A percentile compares a stretch with the other conserved stretches of the same genome.
These are phyloP conservation scores for Cranoglanis bouderius DNA, from an alignment of 2,113 vertebrate genomes.

Conservation along the genomic window DNA sequence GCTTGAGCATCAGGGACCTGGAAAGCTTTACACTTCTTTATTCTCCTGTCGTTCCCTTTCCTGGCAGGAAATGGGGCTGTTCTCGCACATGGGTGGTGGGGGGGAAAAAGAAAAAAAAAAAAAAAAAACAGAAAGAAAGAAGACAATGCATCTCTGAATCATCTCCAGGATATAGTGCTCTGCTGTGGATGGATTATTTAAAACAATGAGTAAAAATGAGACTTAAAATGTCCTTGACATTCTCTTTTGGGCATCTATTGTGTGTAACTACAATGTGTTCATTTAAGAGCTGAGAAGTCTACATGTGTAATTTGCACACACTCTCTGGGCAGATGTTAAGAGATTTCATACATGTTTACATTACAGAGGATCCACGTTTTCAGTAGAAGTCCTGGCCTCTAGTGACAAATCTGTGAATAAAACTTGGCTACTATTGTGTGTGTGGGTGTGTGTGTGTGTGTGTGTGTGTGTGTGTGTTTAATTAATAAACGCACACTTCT, in stretches of 20 bases:
- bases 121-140: slow-evolving; percentile 33
- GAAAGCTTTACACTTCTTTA: slow-evolving; percentile 31
- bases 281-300: background rate
- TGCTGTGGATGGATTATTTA: slow-evolving; percentile 42
- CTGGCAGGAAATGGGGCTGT: slow-evolving; percentile 71
- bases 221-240: background rate
- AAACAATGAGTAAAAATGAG: background rate
- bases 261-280: background rate
- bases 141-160: slow-evolving; percentile 47
- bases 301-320: background rate
- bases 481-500: background rate
- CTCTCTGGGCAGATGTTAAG: background rate
- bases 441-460: background rate
- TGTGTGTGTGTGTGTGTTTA: background rate
- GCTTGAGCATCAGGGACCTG: slow-evolving; percentile 13
- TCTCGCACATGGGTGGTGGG: slow-evolving; percentile 44
- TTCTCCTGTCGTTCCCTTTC: slow-evolving; percentile 61
- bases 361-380: background rate
- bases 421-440: background rate
- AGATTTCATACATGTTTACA: background rate
- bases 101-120: background rate
- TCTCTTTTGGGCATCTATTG: background rate
- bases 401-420: background rate
- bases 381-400: background rate
- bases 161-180: slow-evolving; percentile 43